These are phyloP conservation scores for Schizotus pectinicornis DNA, from an alignment of 2,888 invertebrate species.

Conservation along the genomic window DNA sequence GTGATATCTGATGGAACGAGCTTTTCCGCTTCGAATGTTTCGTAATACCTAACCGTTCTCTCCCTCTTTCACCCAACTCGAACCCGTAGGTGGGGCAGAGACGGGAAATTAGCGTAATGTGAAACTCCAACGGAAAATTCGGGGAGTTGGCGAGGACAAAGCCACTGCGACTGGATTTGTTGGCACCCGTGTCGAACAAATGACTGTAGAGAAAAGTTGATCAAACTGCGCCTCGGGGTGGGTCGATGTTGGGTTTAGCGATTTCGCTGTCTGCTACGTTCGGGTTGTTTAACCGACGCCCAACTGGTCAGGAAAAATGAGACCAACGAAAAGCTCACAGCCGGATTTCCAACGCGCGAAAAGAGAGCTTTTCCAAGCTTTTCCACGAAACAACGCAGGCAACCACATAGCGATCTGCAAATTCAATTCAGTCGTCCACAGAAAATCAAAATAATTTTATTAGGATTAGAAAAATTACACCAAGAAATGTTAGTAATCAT, in stretches of 20 bases:
- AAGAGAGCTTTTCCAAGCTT: too few relatives aligned
- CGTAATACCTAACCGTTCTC: conserved; percentile 18
- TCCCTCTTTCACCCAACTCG: conserved; percentile 7
- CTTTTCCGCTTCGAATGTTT: conserved; percentile 39
- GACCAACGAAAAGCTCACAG: too few relatives aligned
- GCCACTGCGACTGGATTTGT: conserved; percentile 57
- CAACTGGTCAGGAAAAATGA: too few relatives aligned
- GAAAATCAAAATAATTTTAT: too few relatives aligned
- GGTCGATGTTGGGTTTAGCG: conserved; percentile 35
- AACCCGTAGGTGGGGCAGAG: conserved; percentile 6
- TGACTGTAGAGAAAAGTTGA: conserved; percentile 58
- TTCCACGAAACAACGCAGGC: too few relatives aligned
- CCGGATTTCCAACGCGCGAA: too few relatives aligned
- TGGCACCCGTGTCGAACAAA: conserved; percentile 61
- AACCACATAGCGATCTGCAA: too few relatives aligned
- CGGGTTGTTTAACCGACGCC: too few relatives aligned
- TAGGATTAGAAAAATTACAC: too few relatives aligned
- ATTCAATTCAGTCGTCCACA: too few relatives aligned
- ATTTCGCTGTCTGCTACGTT: conserved; percentile 9
- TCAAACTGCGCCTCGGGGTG: conserved; percentile 52
- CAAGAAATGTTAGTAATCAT: too few relatives aligned
- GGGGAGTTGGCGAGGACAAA: conserved; percentile 41
- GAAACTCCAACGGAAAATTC: conserved; percentile 38
- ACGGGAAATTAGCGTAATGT: conserved; percentile 33
- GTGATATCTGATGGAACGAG: conserved; percentile 42